Evolutionary conservation across 2,888 invertebrate genomes (phyloP), one percentile per base, ranked within the genome.

Genomic region (Muschampia plurimacula): DNA sequence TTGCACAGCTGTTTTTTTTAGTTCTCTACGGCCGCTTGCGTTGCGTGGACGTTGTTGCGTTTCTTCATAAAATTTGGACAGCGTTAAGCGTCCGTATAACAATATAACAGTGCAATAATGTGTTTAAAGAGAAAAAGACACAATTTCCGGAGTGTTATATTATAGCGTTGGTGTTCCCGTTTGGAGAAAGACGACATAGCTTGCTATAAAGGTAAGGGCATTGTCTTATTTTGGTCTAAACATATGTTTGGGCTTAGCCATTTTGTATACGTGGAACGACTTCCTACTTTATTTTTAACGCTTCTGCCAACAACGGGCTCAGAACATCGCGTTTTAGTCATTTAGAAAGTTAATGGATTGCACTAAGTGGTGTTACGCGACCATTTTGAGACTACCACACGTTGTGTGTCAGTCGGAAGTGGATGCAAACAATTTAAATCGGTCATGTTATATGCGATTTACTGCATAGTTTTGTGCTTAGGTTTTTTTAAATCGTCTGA

Each of bases 61-160:
- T 83, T 77, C 73, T 77, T 78, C 82, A 80, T 78, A 80, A 77
- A 77, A 72, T 75, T 91, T 90, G 91, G 93, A 88, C 89, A 82
- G 90, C 91, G 84, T 90, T 89, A 82, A 88, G 89, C 87, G 91
- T 90, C 90, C 89, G 85, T 85, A 88, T 87, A 86, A 87, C 85
- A 84, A 82, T 84, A 88, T 86, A 84, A 87, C 84, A 90, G 93
- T 93, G 91, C 92, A 92, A 93, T 93, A 93, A 94, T 94, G 94
- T 90, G 92, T 94, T 90, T 89, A 87, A 94, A 91, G 90, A 91
- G 93, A 92, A 94, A 92, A 94, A 92, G 91, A 91, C 89, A 92
- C 91, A 86, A 90, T 86, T 89, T 86, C 83, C 89, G 88, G 79
- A 94, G 93, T 93, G 94, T 94, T 84, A 94, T 94, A 88, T 94